A percentile compares a stretch with the other conserved stretches of the same genome.
Evolutionary conservation across 2,797 vertebrate genomes (phyloP).

Genomic region (Enteromius mattozi): DNA sequence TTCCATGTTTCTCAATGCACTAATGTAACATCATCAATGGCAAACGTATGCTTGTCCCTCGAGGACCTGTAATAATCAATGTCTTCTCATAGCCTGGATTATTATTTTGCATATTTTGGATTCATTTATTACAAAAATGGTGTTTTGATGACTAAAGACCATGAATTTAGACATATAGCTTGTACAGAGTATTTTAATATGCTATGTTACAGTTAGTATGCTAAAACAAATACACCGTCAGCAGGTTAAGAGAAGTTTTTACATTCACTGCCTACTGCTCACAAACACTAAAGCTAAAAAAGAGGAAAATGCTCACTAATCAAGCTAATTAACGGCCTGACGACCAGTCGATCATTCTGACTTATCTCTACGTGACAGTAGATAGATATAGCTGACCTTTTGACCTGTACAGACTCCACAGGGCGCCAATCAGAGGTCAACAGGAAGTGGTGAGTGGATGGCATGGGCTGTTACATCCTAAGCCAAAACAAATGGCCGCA

Average conservation of each 20-base stretch:
- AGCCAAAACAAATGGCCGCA: slow-evolving; percentile 31
- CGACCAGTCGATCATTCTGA: slow-evolving; percentile 5
- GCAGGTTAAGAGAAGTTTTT: not conserved
- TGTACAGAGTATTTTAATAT: no score
- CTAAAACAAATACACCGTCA: not conserved
- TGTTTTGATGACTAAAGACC: not conserved
- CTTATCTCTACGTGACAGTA: not conserved
- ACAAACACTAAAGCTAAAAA: not conserved
- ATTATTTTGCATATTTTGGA: no score
- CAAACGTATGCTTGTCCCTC: not conserved
- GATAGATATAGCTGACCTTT: slow-evolving; percentile 21
- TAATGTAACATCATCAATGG: not conserved
- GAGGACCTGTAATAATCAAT: not conserved
- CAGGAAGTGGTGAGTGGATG: slow-evolving; percentile 65
- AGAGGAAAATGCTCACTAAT: not conserved
- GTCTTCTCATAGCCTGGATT: not conserved
- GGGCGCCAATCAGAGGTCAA: slow-evolving; percentile 68
- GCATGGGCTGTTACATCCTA: slow-evolving; percentile 29
- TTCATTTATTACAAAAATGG: no score
- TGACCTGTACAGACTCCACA: slow-evolving; percentile 67
- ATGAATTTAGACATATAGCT: no score
- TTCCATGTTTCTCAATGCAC: not conserved
- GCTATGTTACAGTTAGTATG: not conserved
- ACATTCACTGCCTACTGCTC: not conserved
- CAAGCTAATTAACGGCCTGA: not conserved